phyloP scores from a whole-genome alignment of 23 tunicate species.

The Halocynthia aurantium region DNA sequence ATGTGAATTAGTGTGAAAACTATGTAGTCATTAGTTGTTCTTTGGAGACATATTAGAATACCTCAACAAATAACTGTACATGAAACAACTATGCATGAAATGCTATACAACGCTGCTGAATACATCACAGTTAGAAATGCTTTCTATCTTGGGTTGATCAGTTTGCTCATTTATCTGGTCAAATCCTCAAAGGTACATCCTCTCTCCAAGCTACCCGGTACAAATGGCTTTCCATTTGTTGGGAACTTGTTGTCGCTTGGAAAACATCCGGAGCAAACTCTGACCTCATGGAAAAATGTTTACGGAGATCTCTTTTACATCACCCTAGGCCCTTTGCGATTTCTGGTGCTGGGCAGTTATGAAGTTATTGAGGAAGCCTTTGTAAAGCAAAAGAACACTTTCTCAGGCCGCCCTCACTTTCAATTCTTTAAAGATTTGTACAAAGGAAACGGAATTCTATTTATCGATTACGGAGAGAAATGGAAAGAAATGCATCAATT shows the following conservation, averaged over 20 bases:
- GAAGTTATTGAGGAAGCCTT: constrained; percentile 1
- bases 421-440: not conserved
- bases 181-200: too few relatives aligned
- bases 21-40: too few relatives aligned
- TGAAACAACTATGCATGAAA: too few relatives aligned
- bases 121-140: too few relatives aligned
- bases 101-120: too few relatives aligned
- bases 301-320: constrained; percentile 4
- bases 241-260: constrained; percentile 14
- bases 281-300: not conserved
- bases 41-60: too few relatives aligned
- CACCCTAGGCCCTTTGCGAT: constrained; percentile 7
- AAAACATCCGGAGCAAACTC: not conserved
- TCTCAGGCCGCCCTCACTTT: constrained; percentile 4
- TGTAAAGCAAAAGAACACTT: not conserved
- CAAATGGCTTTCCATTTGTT: not conserved
- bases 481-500: constrained; percentile 2
- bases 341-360: constrained; percentile 6
- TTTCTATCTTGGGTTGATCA: too few relatives aligned
- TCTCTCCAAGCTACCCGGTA: too few relatives aligned
- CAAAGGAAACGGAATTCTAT: constrained; percentile 9
- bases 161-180: too few relatives aligned
- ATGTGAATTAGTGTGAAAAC: too few relatives aligned
- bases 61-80: too few relatives aligned
- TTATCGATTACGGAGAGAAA: constrained; percentile 17